A percentile compares a stretch with the other conserved stretches of the same genome.
Conservation (phyloP, 92 coral and sea anemone species). For the Phenganax subtilis region DNA sequence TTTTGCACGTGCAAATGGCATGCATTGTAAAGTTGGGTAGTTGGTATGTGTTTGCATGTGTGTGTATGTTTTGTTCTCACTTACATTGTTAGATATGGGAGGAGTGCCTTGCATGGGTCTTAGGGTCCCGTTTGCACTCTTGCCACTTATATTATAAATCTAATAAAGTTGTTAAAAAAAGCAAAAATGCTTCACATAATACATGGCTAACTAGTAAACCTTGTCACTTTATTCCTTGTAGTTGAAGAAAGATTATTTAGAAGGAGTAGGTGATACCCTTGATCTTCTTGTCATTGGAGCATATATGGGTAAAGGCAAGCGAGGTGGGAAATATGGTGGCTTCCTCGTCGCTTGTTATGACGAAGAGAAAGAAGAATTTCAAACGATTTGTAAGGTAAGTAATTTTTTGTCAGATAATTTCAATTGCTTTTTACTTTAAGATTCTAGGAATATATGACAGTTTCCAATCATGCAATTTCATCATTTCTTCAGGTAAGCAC, state of each 20-base stretch:
- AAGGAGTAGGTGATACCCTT: constrained; percentile 91
- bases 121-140: too few relatives aligned
- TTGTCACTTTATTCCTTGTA: constrained; percentile 25
- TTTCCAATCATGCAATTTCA: background rate
- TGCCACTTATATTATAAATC: too few relatives aligned
- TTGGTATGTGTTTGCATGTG: too few relatives aligned
- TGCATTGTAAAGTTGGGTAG: too few relatives aligned
- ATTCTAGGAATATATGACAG: background rate
- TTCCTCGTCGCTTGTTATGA: constrained; percentile 89
- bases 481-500: constrained; percentile 69
- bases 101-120: too few relatives aligned
- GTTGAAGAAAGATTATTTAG: constrained; percentile 93
- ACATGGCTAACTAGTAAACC: background rate
- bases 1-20: too few relatives aligned
- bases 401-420: background rate
- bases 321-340: constrained; percentile 93
- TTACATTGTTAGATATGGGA: too few relatives aligned
- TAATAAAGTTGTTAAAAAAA: too few relatives aligned
- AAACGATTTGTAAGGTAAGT: constrained; percentile 84
- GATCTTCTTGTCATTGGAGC: constrained; percentile 91
- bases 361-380: constrained; percentile 89
- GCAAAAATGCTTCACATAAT: background rate
- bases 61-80: too few relatives aligned
- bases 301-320: constrained; percentile 88
- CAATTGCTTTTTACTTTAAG: background rate